Evolutionary conservation across 2,113 vertebrate species (phyloP).

Genomic region (Anhinga anhinga): DNA sequence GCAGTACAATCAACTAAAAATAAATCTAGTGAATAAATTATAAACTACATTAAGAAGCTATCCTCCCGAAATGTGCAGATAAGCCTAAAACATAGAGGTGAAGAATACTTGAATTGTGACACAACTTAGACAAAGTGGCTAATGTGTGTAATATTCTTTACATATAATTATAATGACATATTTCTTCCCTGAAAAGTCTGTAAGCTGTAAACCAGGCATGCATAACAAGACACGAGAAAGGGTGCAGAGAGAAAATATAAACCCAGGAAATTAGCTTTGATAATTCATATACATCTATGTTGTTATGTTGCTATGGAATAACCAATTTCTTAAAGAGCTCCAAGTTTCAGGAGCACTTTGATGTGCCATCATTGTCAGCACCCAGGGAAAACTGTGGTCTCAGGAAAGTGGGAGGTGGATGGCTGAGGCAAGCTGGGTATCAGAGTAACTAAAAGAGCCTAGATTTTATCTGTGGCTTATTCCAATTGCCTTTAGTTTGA

Average conservation of each 20-base stretch:
- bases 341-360: not conserved
- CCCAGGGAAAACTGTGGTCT: not conserved
- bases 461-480: not conserved
- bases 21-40: not conserved
- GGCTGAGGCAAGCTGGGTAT: not conserved
- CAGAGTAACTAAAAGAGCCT: not conserved
- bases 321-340: not conserved
- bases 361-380: not conserved
- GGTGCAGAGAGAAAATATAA: not conserved
- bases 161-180: not conserved
- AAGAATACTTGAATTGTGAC: not conserved
- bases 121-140: not conserved
- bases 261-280: not conserved
- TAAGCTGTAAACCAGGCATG: not conserved
- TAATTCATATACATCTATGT: not conserved
- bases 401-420: not conserved
- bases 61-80: not conserved
- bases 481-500: not conserved
- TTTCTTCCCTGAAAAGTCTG: not conserved
- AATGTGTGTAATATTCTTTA: not conserved
- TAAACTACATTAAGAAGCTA: not conserved
- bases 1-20: not conserved
- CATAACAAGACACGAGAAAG: not conserved
- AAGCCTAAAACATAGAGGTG: not conserved
- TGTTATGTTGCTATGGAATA: accelerated